Base-by-base conservation (phyloP, 2,888 invertebrate species). In the Cryptus armator region DNA sequence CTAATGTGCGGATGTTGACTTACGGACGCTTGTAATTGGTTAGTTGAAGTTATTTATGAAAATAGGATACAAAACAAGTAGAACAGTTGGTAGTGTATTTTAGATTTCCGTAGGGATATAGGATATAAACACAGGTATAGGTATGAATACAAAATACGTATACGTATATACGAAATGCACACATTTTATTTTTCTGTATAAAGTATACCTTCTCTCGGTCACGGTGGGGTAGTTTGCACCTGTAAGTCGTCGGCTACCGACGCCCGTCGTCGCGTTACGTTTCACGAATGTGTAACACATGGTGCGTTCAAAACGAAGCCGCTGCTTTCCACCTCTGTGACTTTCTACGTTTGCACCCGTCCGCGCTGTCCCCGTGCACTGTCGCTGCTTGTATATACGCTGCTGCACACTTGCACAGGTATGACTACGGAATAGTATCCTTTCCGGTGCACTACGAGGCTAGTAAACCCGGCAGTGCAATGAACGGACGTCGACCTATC, bases 201-300 rank as follows among this genome's bases (percentile, higher is more conserved):
- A n/a, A 72, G 46, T 67, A 51, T 76, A 53, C 6, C 53, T 84
- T 81, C 74, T 82, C 67, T 89, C 89, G 91, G 92, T 93, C 91
- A 93, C 92, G 93, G 92, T 93, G 93, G 92, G 92, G 93, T 92
- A 93, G 91, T 90, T 92, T 91, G 89, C 92, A 92, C 92, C 92
- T 92, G 92, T 92, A 86, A 86, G 84, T 76, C 74, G 56, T 74
- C 68, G 67, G 9, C 77, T 62, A 66, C 67, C 74, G 74, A 37
- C 37, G 5, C 7, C 66, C 67, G 72, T 59, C 51, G 32, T 29
- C 64, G 43, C 44, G 70, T 84, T 86, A 74, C 83, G 68, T 82
- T 82, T 75, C 81, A 81, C 85, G 80, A 87, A 88, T 88, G 87
- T 84, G 81, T 85, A 85, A 86, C 89, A 89, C 87, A 89, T 88